phyloP scores from a whole-genome alignment of 1,140 invertebrate genomes.

The Lordiphosa stackelbergi region DNA sequence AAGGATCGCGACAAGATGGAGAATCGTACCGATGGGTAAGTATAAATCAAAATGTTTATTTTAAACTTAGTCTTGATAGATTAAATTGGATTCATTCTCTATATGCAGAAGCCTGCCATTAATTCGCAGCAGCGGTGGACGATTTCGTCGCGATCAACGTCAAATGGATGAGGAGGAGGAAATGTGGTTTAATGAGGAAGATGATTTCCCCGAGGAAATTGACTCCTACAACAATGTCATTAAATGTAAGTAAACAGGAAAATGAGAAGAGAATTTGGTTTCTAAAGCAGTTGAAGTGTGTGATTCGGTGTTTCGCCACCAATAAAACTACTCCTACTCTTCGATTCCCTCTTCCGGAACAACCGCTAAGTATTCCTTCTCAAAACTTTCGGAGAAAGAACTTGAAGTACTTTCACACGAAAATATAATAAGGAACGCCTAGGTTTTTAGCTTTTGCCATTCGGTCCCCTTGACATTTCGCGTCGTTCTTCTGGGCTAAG shows the following conservation, averaged over 20 bases:
- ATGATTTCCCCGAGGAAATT: conserved; percentile 90
- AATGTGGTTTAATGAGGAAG: conserved; percentile 99
- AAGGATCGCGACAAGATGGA: conserved; percentile 88
- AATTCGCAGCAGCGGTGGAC: conserved; percentile 86
- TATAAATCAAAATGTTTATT: background rate
- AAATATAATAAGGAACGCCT: too few species aligned
- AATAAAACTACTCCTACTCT: too few species aligned
- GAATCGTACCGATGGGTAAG: conserved; percentile 82
- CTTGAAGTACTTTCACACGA: too few species aligned
- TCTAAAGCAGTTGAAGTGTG: too few species aligned
- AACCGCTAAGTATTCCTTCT: too few species aligned
- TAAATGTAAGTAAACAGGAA: conserved; percentile 73
- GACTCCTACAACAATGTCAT: conserved; percentile 77
- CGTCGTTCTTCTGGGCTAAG: too few species aligned
- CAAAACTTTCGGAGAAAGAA: too few species aligned
- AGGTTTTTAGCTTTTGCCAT: too few species aligned
- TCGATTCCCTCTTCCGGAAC: too few species aligned
- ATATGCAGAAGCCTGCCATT: conserved; percentile 81
- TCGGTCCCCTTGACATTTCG: too few species aligned
- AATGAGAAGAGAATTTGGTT: too few species aligned
- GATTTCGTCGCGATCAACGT: conserved; percentile 93
- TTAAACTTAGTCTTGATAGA: background rate
- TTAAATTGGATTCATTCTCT: conserved; percentile 76
- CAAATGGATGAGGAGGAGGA: conserved; percentile 98
- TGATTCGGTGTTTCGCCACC: too few species aligned